A percentile compares a stretch with the other conserved stretches of the same genome.
These are phyloP conservation scores for Trypoxylon attenuatum DNA, from an alignment of 2,888 invertebrate species.

Conservation along the genomic window DNA sequence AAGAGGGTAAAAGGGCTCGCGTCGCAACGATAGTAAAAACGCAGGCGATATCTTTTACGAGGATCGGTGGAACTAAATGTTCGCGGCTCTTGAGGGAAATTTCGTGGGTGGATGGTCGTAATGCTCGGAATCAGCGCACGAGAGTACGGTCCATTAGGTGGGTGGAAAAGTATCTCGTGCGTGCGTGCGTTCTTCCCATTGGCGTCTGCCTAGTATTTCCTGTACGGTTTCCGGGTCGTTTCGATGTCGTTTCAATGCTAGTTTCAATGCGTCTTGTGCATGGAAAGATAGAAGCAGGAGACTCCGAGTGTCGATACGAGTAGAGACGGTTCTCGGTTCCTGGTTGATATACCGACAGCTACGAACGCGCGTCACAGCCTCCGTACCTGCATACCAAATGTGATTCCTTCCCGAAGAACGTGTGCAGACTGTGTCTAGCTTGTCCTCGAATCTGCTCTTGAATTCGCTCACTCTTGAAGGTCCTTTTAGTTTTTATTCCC, in stretches of 20 bases:
- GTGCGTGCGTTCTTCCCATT: conserved; percentile 4
- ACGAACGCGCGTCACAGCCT: conserved; percentile 36
- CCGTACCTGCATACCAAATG: conserved; percentile 59
- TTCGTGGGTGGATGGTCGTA: conserved; percentile 10
- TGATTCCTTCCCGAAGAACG: conserved; percentile 54
- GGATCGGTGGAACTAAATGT: neutral
- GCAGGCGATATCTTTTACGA: conserved; percentile 11
- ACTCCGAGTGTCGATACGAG: conserved; percentile 55
- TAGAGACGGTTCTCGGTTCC: too few species aligned
- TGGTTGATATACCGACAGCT: conserved; percentile 46
- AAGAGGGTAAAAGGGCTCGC: too few species aligned
- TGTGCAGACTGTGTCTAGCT: too few species aligned
- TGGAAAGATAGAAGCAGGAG: too few species aligned
- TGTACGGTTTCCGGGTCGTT: too few species aligned
- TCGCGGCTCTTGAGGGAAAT: conserved; percentile 5
- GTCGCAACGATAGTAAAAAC: too few species aligned
- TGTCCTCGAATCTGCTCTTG: conserved; percentile 38
- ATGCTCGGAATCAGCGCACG: conserved; percentile 24
- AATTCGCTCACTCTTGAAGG: conserved; percentile 31
- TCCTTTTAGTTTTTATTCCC: too few species aligned
- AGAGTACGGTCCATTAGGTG: conserved; percentile 33
- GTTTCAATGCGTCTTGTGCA: conserved; percentile 25
- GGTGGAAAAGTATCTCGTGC: conserved; percentile 37
- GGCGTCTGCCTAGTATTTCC: too few species aligned
- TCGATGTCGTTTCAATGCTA: neutral